Evolutionary conservation across 2,113 vertebrate genomes (phyloP).

Genomic region (Centrocercus urophasianus): DNA sequence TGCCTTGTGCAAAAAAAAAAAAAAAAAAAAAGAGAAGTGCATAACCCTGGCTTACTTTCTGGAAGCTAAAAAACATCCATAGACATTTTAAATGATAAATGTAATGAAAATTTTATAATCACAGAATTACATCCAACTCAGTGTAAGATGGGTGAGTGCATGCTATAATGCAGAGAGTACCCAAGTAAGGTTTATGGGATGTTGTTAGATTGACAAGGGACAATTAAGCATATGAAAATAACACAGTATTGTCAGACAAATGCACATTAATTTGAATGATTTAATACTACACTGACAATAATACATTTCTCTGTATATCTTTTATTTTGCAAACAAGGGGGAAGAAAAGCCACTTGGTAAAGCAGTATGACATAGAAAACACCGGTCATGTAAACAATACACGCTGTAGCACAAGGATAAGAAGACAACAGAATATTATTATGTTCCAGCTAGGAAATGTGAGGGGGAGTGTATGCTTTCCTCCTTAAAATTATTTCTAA

Average conservation of each 20-base stretch:
- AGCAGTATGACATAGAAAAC: neutral
- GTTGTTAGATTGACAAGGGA: neutral
- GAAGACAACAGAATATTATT: accelerated
- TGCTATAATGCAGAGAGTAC: neutral
- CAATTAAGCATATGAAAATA: neutral
- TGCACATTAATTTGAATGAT: neutral
- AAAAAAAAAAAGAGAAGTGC: neutral
- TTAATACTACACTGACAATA: neutral
- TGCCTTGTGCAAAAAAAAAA: conserved; percentile 40
- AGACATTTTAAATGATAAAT: conserved; percentile 17
- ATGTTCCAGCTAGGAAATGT: neutral
- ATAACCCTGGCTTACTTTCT: conserved; percentile 43
- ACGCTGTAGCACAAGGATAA: accelerated
- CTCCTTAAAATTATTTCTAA: neutral
- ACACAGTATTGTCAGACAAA: neutral
- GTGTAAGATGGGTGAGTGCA: neutral
- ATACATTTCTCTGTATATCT: neutral
- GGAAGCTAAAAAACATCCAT: conserved; percentile 36
- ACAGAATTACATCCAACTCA: neutral
- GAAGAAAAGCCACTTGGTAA: accelerated
- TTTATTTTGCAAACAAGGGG: neutral
- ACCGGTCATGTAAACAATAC: neutral
- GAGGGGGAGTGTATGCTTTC: neutral
- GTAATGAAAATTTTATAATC: conserved; percentile 38
- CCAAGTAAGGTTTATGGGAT: neutral